Conservation (phyloP, 2,888 invertebrate species). For the Eumacrocentrus americanus region DNA sequence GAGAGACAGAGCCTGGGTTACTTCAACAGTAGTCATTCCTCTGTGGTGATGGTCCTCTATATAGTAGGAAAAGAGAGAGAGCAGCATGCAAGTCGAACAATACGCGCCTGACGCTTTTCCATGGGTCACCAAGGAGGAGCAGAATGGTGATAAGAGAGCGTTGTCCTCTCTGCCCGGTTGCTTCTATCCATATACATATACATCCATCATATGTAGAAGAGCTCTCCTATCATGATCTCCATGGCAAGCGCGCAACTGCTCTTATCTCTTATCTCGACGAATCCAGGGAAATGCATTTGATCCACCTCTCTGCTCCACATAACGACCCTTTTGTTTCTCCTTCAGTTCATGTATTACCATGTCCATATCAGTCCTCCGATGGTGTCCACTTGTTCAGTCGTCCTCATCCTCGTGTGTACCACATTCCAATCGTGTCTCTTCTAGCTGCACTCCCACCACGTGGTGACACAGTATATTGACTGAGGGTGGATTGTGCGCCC, state of each 20-base stretch:
- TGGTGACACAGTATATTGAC: constrained; percentile 57
- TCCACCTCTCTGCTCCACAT: not conserved
- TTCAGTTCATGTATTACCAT: not conserved
- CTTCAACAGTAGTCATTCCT: not conserved
- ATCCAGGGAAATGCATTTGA: not conserved
- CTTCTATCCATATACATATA: too few relatives aligned
- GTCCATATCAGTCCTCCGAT: not conserved
- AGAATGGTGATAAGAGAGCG: not conserved
- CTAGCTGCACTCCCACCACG: constrained; percentile 35
- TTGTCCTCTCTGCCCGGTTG: not conserved
- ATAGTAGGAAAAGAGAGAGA: not conserved
- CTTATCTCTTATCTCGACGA: not conserved
- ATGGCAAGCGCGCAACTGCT: too few relatives aligned
- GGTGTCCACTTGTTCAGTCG: constrained; percentile 3
- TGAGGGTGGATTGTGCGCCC: constrained; percentile 59
- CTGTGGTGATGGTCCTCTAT: too few relatives aligned
- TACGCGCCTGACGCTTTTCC: not conserved
- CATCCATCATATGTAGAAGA: not conserved
- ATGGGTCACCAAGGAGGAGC: too few relatives aligned
- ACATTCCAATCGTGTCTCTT: constrained; percentile 15
- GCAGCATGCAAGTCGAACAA: not conserved
- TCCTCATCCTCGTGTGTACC: constrained; percentile 11
- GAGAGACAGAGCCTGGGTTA: too few relatives aligned
- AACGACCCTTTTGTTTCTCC: not conserved
- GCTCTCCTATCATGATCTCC: too few relatives aligned